These are phyloP conservation scores for Cepaea nemoralis DNA, from an alignment of 1,140 invertebrate species.

Conservation along the genomic window DNA sequence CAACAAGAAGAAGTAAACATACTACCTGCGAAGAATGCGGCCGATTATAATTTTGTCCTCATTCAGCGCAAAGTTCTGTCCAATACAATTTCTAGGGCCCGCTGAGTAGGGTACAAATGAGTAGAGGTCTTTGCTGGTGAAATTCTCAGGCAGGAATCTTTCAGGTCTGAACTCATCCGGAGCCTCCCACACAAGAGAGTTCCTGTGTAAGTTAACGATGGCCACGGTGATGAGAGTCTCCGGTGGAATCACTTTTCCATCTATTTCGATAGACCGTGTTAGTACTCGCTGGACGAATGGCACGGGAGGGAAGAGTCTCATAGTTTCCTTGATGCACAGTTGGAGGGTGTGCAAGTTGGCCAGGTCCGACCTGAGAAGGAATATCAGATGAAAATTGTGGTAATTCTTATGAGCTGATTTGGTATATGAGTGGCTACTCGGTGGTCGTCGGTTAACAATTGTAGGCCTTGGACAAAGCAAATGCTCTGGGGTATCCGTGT, in stretches of 20 bases:
- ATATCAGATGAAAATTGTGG: not conserved
- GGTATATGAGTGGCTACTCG: no score
- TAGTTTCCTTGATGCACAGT: constrained; percentile 69
- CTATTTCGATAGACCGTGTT: not conserved
- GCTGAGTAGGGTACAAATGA: constrained; percentile 53
- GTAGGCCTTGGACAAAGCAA: no score
- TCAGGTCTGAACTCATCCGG: constrained; percentile 48
- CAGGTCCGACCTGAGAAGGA: constrained; percentile 52
- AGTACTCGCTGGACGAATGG: constrained; percentile 69
- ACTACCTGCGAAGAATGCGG: constrained; percentile 50
- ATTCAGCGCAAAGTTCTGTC: constrained; percentile 52
- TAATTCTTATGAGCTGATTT: no score
- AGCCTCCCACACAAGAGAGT: constrained; percentile 27
- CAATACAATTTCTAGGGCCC: constrained; percentile 54
- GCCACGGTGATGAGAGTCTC: not conserved
- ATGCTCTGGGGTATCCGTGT: no score
- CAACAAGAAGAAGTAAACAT: not conserved
- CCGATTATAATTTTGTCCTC: constrained; percentile 61
- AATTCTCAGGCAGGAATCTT: constrained; percentile 50
- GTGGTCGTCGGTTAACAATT: no score
- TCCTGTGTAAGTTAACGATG: constrained; percentile 1
- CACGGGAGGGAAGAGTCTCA: constrained; percentile 69
- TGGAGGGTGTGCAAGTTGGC: constrained; percentile 67
- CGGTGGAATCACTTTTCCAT: not conserved
- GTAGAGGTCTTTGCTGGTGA: constrained; percentile 39